These are phyloP conservation scores for Stichodactyla helianthus DNA, from an alignment of 64 coral and sea anemone genomes.

Conservation along the genomic window DNA sequence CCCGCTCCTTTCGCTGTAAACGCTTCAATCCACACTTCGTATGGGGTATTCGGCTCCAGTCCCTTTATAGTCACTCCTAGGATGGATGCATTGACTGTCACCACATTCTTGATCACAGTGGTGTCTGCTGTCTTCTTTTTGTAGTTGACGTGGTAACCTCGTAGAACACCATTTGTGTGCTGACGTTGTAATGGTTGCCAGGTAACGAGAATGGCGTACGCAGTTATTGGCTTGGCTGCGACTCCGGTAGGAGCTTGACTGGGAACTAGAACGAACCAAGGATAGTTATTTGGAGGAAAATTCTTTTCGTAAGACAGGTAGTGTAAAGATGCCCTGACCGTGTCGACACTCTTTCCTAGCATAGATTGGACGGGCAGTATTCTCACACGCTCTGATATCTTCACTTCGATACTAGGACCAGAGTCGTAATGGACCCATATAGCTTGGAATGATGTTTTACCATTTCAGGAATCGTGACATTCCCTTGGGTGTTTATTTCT, in stretches of 20 bases:
- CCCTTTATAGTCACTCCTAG: slow-evolving; percentile 18
- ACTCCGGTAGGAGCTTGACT: slow-evolving; percentile 27
- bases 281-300: background rate
- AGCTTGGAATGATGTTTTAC: background rate
- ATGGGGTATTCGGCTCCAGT: slow-evolving; percentile 46
- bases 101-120: slow-evolving; percentile 21
- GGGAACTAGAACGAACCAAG: slow-evolving; percentile 20
- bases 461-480: background rate
- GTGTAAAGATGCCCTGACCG: no score
- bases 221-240: background rate
- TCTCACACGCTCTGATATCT: no score
- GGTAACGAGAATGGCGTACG: slow-evolving; percentile 37
- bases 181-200: slow-evolving; percentile 57
- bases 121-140: slow-evolving; percentile 30
- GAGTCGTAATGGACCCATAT: no score
- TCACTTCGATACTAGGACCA: no score
- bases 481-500: no score
- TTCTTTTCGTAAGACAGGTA: no score
- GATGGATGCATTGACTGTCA: slow-evolving; percentile 58
- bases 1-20: slow-evolving; percentile 72
- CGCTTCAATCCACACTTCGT: slow-evolving; percentile 49
- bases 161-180: slow-evolving; percentile 43
- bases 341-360: no score
- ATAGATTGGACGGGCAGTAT: no score
- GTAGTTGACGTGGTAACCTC: slow-evolving; percentile 65